phyloP scores from a whole-genome alignment of 2,888 invertebrate genomes.

The Polia nebulosa region DNA sequence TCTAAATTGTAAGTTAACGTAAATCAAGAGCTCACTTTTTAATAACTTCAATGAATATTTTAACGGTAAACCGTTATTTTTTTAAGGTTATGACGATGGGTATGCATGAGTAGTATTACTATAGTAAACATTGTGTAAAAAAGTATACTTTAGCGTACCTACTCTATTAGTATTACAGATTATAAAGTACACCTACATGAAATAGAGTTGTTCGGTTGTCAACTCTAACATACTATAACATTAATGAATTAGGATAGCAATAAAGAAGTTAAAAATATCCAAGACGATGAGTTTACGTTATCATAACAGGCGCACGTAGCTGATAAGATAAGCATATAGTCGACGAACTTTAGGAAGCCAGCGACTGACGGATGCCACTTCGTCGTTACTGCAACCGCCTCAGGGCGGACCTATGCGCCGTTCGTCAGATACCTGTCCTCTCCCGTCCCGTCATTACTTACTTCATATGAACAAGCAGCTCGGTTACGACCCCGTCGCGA shows the following conservation, averaged over 20 bases:
- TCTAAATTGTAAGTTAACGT: too few species aligned
- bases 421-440: not conserved
- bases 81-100: too few species aligned
- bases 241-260: constrained; percentile 21
- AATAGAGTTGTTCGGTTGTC: too few species aligned
- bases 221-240: not conserved
- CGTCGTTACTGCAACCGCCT: not conserved
- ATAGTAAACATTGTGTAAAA: too few species aligned
- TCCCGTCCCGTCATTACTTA: not conserved
- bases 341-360: constrained; percentile 10
- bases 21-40: too few species aligned
- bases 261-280: constrained; percentile 18
- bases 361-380: not conserved
- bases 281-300: constrained; percentile 1
- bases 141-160: too few species aligned
- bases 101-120: too few species aligned
- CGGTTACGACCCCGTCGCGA: constrained; percentile 2
- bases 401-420: not conserved
- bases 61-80: too few species aligned
- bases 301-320: constrained; percentile 8
- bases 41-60: too few species aligned
- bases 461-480: not conserved
- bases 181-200: too few species aligned
- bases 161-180: too few species aligned
- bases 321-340: constrained; percentile 32